phyloP scores from a whole-genome alignment of 2,113 vertebrate species.

The Chrysemys picta region DNA sequence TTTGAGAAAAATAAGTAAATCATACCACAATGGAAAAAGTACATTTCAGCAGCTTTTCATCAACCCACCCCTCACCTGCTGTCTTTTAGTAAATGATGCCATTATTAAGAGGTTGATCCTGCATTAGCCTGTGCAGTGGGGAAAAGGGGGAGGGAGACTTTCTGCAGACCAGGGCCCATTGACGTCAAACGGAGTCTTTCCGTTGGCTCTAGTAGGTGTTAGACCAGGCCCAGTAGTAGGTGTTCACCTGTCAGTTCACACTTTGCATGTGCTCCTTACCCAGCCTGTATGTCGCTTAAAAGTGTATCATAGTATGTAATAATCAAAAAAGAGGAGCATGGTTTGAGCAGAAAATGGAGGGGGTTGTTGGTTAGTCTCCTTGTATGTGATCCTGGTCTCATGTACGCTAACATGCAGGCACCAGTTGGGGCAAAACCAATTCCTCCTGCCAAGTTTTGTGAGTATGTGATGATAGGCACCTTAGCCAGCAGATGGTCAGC shows the following conservation, averaged over 20 bases:
- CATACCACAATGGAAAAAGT: constrained; percentile 73
- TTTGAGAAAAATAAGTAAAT: constrained; percentile 60
- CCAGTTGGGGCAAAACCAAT: background rate
- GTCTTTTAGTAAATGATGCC: background rate
- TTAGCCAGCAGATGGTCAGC: background rate
- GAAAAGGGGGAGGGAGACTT: background rate
- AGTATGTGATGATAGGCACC: background rate
- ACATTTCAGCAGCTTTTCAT: constrained; percentile 65
- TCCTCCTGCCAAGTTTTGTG: background rate
- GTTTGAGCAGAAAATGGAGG: background rate
- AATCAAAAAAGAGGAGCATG: fast-evolving
- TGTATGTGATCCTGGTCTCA: fast-evolving
- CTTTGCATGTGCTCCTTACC: background rate
- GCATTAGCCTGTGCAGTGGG: background rate
- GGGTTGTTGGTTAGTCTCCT: background rate
- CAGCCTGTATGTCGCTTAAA: background rate
- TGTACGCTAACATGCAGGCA: background rate
- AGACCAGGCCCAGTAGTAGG: background rate
- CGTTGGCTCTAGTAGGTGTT: background rate
- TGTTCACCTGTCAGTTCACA: background rate
- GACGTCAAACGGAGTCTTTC: background rate
- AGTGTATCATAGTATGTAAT: background rate
- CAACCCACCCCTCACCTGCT: constrained; percentile 30
- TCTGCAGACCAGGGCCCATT: background rate
- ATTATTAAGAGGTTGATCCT: background rate